These are phyloP conservation scores for Sphaerophoria taeniata DNA, from an alignment of 2,888 invertebrate species.

Conservation along the genomic window DNA sequence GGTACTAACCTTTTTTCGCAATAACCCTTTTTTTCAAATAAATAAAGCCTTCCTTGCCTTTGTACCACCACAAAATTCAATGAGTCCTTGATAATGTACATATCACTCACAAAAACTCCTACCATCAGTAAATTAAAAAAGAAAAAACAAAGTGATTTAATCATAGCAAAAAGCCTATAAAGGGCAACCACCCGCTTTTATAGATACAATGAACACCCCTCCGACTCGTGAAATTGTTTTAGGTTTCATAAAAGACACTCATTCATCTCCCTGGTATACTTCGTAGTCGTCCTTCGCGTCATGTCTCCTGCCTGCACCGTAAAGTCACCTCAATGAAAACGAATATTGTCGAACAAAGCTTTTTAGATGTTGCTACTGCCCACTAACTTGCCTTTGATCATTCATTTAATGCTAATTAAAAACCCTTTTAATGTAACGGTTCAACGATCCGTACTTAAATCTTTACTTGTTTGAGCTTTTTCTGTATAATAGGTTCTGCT, in stretches of 20 bases:
- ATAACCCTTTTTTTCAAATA: slow-evolving; percentile 1
- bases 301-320: not conserved
- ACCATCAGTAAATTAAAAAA: slow-evolving; percentile 6
- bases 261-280: not conserved
- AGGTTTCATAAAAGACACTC: slow-evolving; percentile 16
- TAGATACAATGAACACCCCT: slow-evolving; percentile 10
- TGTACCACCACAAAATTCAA: slow-evolving; percentile 28
- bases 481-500: not conserved
- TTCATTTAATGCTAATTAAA: slow-evolving; percentile 66
- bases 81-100: slow-evolving; percentile 5
- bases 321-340: too few species aligned
- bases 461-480: not conserved
- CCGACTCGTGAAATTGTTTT: slow-evolving; percentile 17
- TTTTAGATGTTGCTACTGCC: slow-evolving; percentile 52
- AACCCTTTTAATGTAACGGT: slow-evolving; percentile 61
- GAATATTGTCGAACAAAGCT: slow-evolving; percentile 12
- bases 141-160: slow-evolving; percentile 53
- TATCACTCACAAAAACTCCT: slow-evolving; percentile 37
- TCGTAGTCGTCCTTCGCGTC: not conserved
- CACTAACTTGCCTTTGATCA: slow-evolving; percentile 63
- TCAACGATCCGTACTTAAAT: slow-evolving; percentile 46
- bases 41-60: not conserved
- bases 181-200: slow-evolving; percentile 41
- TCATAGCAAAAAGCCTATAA: slow-evolving; percentile 46
- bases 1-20: not conserved